Conservation (phyloP, 2,797 vertebrate species). For the Peromyscus aztecus region DNA sequence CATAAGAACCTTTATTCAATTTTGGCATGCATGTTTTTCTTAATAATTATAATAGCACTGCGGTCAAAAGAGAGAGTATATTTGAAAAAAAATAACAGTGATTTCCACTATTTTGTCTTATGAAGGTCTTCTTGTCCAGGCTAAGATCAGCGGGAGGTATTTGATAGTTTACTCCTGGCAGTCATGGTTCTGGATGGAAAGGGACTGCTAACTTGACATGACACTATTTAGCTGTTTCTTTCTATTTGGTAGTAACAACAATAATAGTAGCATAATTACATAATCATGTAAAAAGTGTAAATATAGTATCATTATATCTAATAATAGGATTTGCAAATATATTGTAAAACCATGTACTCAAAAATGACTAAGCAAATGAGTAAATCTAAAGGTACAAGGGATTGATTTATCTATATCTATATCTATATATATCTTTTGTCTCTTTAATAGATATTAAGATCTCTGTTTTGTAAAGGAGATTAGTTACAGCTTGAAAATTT, state of each 20-base stretch:
- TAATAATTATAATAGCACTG: not conserved
- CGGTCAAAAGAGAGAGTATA: not conserved
- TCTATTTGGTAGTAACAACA: not conserved
- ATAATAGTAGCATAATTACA: not conserved
- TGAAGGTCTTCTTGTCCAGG: not conserved
- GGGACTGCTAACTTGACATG: not conserved
- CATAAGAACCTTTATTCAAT: not conserved
- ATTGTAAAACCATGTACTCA: not conserved
- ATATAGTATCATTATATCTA: not conserved
- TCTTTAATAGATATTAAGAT: constrained; percentile 30
- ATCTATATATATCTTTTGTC: not conserved
- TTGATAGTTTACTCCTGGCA: not conserved
- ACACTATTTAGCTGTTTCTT: not conserved
- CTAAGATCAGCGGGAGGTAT: not conserved
- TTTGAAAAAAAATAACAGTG: not conserved
- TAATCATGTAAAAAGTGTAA: not conserved
- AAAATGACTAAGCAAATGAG: not conserved
- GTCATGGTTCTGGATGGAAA: not conserved
- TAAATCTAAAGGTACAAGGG: not conserved
- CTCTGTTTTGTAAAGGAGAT: not conserved
- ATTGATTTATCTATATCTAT: constrained; percentile 18
- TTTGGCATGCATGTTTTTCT: not conserved
- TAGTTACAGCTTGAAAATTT: not conserved
- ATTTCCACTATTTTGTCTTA: not conserved
- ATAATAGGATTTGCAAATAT: not conserved